Evolutionary conservation across 1,140 invertebrate genomes (phyloP), one percentile per base, ranked within the genome.

Genomic region (Drosophila bipectinata): DNA sequence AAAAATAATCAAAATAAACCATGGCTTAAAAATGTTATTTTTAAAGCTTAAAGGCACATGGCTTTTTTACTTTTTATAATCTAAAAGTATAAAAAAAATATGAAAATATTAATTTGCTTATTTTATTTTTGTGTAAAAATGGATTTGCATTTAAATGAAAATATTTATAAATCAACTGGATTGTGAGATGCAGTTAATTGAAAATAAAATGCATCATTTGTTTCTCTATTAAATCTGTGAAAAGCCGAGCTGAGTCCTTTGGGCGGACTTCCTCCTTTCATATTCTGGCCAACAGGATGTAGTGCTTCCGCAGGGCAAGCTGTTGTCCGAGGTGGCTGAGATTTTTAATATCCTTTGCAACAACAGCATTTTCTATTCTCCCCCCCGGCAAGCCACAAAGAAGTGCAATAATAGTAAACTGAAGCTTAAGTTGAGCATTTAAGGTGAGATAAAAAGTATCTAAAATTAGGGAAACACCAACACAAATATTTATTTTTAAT

Each of bases 131-230:
- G 12, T 26, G 30, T 26, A 12, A 15, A 63, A 47, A 45, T 15
- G 14, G 45, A 47, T 60, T 60, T 64, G 12, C 39, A 64, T 63
- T 61, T 37, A 39, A 48, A 47, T 59, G 26, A 41, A 14, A 15
- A 41, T 14, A 7, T 44, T 44, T 15, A 15, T 44, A 15, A 44
- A 18, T n/a, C 4, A 14, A 2, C 14, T 44, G 1, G 10, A n/a
- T 14, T n/a, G 5, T 15, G n/a, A 41, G 4, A 14, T 5, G 14
- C 12, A 41, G 6, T 41, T 41, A 41, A 44, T 18, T 15, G 41
- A 4, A 3, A 39, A 49, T 30, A 15, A 30, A 24, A 18, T 44
- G 3, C 24, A 5, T 18, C 24, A 26, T n/a, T n/a, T 15, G 4
- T n/a, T 28, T 2, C 12, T 4, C 21, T 12, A 15, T 45, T 18